Evolutionary conservation across 1,140 invertebrate genomes (phyloP).

Genomic region (Mya arenaria): DNA sequence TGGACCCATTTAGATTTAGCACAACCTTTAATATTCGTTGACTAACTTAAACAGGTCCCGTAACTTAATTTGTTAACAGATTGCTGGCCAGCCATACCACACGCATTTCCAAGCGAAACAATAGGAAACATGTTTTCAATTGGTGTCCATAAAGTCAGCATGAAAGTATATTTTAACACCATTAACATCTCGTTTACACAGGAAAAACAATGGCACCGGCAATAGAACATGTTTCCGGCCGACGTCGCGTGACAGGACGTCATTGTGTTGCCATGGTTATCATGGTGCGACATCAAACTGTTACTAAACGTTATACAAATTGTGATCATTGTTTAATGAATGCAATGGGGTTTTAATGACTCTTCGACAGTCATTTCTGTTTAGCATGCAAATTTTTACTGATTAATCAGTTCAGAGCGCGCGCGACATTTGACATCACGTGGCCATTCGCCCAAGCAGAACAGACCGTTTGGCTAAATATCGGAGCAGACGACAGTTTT

Average conservation of each 20-base stretch:
- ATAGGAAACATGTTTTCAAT: conserved; percentile 55
- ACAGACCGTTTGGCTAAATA: conserved; percentile 6
- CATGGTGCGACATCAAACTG: conserved; percentile 44
- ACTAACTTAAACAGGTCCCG: not conserved
- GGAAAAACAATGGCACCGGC: conserved; percentile 21
- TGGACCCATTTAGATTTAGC: too few species aligned
- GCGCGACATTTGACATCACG: conserved; percentile 27
- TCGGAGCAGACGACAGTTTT: conserved; percentile 7
- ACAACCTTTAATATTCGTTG: too few species aligned
- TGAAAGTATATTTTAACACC: conserved; percentile 56
- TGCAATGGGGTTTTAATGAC: conserved; percentile 51
- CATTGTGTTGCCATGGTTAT: conserved; percentile 48
- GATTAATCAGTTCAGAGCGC: conserved; percentile 31
- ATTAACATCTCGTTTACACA: conserved; percentile 54
- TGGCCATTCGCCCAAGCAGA: conserved; percentile 43
- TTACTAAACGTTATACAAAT: conserved; percentile 59
- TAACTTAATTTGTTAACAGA: conserved; percentile 43
- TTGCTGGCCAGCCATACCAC: conserved; percentile 24
- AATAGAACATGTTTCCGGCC: conserved; percentile 41
- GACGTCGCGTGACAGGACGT: conserved; percentile 39
- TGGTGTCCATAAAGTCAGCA: conserved; percentile 40
- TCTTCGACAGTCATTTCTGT: conserved; percentile 29
- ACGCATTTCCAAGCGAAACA: conserved; percentile 41
- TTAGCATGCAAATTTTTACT: conserved; percentile 54
- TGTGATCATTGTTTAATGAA: conserved; percentile 56